Base-by-base conservation (phyloP, 2,113 vertebrate genomes). In the Eleginops maclovinus region DNA sequence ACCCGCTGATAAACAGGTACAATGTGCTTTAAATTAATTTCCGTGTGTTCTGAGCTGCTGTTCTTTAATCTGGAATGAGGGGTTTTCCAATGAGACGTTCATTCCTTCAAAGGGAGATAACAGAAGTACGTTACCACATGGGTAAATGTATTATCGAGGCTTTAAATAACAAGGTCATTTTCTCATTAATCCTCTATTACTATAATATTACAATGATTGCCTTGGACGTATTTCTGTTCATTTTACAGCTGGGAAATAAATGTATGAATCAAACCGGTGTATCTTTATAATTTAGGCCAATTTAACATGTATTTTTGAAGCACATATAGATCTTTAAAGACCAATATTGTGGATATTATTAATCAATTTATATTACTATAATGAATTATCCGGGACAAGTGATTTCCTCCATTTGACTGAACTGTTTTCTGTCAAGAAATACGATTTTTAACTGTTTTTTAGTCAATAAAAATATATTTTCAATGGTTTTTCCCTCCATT, bases 1-100 rank as follows among this genome's bases (percentile, higher is more conserved):
- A 59, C 73, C 26, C 51, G 8, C 56, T 19, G 1, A 83, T 49
- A 46, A 77, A 86, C 26, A 67, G 17, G 17, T 36, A 44, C 59
- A 59, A 64, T 6, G 15, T 17, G n/a, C 5, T 36, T 69, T 21
- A 13, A 66, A 19, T 65, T 1, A 22, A 46, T 54, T 31, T 22
- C 11, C 72, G 41, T 1, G 26, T 1, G 31, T 81, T 43, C 59
- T 0, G 3, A 47, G 9, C 0, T 13, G 5, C 0, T 10, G 26
- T 15, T 79, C 9, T 51, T 16, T 28, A 41, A n/a, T 24, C 9
- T 41, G 24, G 2, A 59, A 1, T 15, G 2, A 28, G 17, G n/a
- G 22, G 13, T n/a, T 49, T 68, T 46, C 28, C 36, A 64, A 2
- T 9, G 3, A 44, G 13, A n/a, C 67, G 28, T 22, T 51, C 16